Evolutionary conservation across 1,140 invertebrate species (phyloP).

Genomic region (Pogonomyrmex barbatus): DNA sequence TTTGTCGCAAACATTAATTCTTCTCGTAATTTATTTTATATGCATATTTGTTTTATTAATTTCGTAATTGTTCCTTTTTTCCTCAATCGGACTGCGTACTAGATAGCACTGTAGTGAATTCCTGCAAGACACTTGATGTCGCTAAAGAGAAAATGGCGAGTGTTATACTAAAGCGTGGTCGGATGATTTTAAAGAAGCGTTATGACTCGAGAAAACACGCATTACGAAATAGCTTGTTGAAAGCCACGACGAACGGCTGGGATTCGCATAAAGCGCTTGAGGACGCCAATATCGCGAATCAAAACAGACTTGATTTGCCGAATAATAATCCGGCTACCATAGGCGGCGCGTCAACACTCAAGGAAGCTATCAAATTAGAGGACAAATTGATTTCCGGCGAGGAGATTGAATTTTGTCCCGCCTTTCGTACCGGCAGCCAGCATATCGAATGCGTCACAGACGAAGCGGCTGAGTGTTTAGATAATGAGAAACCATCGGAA

Average conservation of each 20-base stretch:
- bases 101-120: conserved; percentile 66
- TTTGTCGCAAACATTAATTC: conserved; percentile 1
- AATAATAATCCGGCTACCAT: neutral
- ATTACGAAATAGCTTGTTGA: conserved; percentile 23
- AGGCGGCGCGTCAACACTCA: neutral
- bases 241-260: neutral
- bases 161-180: conserved; percentile 80
- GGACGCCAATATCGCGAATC: neutral
- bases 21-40: neutral
- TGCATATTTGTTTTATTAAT: conserved; percentile 44
- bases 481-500: neutral
- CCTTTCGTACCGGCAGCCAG: neutral
- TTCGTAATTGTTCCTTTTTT: conserved; percentile 64
- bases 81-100: conserved; percentile 72
- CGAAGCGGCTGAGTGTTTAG: neutral
- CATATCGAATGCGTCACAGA: neutral
- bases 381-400: conserved; percentile 65
- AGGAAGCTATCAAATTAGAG: conserved; percentile 51
- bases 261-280: neutral
- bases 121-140: conserved; percentile 64
- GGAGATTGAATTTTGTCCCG: conserved; percentile 54
- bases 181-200: conserved; percentile 78
- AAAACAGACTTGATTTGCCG: neutral
- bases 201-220: conserved; percentile 69
- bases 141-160: conserved; percentile 69